Evolutionary conservation across 2,888 invertebrate genomes (phyloP).

Genomic region (Orthosia gothica): DNA sequence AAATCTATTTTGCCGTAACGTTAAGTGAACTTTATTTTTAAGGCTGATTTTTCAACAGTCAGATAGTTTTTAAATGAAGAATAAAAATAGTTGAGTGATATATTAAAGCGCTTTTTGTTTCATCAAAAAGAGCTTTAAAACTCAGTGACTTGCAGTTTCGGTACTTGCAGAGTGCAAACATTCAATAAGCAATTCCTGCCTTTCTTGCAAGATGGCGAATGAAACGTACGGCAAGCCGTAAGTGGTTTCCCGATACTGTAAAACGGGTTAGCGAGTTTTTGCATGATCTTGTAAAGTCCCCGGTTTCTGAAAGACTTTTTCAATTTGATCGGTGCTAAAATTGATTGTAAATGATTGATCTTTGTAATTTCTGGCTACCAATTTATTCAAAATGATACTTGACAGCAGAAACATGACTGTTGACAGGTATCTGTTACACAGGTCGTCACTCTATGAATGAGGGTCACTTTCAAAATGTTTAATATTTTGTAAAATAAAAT

Average conservation of each 20-base stretch:
- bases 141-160: neutral
- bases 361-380: neutral
- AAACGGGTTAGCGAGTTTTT: neutral
- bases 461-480: conserved; percentile 21
- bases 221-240: neutral
- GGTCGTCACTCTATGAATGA: conserved; percentile 1
- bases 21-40: conserved; percentile 10
- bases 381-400: neutral
- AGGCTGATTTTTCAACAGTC: too few species aligned
- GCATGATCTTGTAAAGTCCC: neutral
- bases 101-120: neutral
- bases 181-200: neutral
- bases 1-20: neutral
- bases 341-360: too few species aligned
- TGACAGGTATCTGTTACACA: neutral
- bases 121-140: too few species aligned
- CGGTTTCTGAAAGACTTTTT: neutral
- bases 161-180: neutral
- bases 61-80: too few species aligned
- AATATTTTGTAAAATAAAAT: conserved; percentile 25
- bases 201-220: neutral
- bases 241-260: conserved; percentile 5
- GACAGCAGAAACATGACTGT: neutral
- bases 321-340: too few species aligned
- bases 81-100: too few species aligned